Conservation (phyloP, 2,113 vertebrate species). For the Coracopsis vasa region DNA sequence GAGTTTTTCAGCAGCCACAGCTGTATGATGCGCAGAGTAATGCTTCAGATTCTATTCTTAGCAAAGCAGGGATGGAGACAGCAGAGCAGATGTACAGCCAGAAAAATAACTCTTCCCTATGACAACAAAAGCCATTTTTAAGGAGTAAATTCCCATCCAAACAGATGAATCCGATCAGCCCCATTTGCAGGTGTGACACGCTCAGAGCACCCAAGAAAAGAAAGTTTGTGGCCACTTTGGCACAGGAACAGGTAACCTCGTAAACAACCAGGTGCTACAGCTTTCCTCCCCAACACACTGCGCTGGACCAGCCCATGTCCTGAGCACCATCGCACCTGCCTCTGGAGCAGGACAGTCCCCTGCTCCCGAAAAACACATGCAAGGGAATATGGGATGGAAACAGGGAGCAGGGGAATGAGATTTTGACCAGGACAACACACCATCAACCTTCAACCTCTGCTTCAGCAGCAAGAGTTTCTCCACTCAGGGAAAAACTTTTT, state of each 20-base stretch:
- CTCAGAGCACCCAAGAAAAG: neutral
- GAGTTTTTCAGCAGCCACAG: neutral
- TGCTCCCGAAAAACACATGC: rapidly evolving
- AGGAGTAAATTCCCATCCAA: neutral
- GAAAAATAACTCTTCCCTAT: neutral
- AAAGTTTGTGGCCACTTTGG: neutral
- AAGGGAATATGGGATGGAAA: neutral
- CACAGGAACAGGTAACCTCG: neutral
- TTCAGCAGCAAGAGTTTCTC: neutral
- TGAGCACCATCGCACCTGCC: rapidly evolving
- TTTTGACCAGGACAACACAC: neutral
- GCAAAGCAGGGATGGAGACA: neutral
- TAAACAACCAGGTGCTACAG: rapidly evolving
- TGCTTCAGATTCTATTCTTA: neutral
- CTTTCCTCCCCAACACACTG: neutral
- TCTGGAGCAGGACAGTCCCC: neutral
- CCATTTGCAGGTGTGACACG: neutral
- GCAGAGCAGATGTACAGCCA: neutral
- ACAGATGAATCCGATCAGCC: neutral
- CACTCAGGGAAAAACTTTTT: neutral
- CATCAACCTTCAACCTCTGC: neutral
- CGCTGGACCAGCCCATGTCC: rapidly evolving
- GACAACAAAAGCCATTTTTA: neutral
- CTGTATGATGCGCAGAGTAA: neutral
- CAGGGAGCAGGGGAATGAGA: neutral